These are phyloP conservation scores for Nixonia krombeini DNA, from an alignment of 1,140 invertebrate genomes.

Conservation along the genomic window DNA sequence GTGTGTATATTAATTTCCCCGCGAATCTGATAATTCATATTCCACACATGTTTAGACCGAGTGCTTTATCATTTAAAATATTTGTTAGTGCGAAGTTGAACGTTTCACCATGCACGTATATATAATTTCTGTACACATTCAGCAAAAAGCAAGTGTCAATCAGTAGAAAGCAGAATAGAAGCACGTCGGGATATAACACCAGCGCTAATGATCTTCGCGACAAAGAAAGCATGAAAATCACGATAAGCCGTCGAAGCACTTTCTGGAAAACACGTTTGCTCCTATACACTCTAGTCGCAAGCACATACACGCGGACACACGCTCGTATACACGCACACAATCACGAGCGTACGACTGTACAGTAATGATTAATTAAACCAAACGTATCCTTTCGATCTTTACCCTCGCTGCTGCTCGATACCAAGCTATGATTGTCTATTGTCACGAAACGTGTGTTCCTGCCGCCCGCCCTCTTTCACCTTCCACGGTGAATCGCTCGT, in stretches of 20 bases:
- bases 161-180: conserved; percentile 14
- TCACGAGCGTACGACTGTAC: conserved; percentile 20
- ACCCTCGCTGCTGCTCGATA: conserved; percentile 23
- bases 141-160: conserved; percentile 22
- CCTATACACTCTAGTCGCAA: no score
- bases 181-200: not conserved
- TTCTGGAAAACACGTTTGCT: conserved; percentile 17
- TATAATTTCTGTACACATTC: conserved; percentile 23
- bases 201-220: conserved; percentile 15
- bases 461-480: conserved; percentile 15
- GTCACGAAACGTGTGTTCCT: conserved; percentile 53
- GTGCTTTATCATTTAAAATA: no score
- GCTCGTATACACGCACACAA: conserved; percentile 10
- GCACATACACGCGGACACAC: no score
- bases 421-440: conserved; percentile 62
- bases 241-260: conserved; percentile 16
- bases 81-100: no score
- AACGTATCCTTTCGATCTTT: conserved; percentile 25
- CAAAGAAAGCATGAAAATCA: conserved; percentile 21
- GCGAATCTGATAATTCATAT: no score
- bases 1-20: no score
- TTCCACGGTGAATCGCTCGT: conserved; percentile 18
- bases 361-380: conserved; percentile 25
- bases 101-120: conserved; percentile 11
- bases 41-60: no score